Evolutionary conservation across 2,888 invertebrate species (phyloP).

Genomic region (Lysandra bellargus): DNA sequence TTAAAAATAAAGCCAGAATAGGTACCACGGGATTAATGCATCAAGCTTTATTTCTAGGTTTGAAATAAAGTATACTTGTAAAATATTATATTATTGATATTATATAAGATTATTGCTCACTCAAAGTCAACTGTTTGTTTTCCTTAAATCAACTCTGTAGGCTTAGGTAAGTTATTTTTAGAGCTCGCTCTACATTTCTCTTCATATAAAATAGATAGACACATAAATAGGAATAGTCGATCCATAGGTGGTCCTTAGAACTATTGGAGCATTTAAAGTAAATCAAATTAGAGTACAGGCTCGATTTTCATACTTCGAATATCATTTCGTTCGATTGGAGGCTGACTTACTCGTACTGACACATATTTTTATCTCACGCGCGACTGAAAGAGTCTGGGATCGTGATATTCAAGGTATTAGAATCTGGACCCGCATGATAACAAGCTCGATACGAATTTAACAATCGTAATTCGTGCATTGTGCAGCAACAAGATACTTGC

Average conservation of each 20-base stretch:
- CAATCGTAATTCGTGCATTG: conserved; percentile 19
- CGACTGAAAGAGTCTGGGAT: neutral
- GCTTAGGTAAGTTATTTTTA: neutral
- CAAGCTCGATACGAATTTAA: neutral
- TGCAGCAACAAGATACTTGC: conserved; percentile 5
- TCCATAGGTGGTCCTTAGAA: neutral
- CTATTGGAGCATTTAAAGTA: neutral
- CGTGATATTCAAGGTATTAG: neutral
- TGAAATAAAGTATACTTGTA: too few species aligned
- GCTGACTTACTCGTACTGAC: neutral
- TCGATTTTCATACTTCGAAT: neutral
- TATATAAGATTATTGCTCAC: too few species aligned
- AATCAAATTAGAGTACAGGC: neutral
- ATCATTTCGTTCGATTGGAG: neutral
- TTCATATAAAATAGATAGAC: neutral
- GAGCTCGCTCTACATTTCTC: neutral
- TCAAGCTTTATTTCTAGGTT: too few species aligned
- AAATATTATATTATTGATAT: too few species aligned
- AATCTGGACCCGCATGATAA: neutral
- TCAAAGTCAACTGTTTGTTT: too few species aligned
- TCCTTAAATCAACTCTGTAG: neutral
- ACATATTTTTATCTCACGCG: neutral
- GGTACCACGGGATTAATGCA: too few species aligned
- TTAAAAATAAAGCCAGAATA: neutral
- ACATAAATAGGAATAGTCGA: neutral